These are phyloP conservation scores for Melanerpes aurifrons DNA, from an alignment of 2,113 vertebrate species.

Conservation along the genomic window DNA sequence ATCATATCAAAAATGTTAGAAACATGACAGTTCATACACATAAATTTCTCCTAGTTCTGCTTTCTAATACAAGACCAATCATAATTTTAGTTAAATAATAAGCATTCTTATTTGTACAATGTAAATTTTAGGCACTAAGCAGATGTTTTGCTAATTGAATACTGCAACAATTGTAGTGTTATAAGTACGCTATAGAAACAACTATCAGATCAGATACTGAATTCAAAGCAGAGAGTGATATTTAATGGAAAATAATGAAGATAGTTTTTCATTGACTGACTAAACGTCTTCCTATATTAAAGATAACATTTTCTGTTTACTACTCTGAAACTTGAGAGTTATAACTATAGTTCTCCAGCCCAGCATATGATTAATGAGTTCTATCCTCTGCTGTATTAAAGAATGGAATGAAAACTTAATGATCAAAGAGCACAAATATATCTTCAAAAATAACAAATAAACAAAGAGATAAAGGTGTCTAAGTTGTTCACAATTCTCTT, in stretches of 20 bases:
- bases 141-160: background rate
- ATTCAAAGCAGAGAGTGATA: slow-evolving; percentile 34
- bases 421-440: slow-evolving; percentile 50
- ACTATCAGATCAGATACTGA: slow-evolving; percentile 34
- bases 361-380: slow-evolving; percentile 65
- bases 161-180: background rate
- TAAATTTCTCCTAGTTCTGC: background rate
- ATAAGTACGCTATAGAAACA: background rate
- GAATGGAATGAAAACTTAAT: slow-evolving; percentile 69
- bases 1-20: background rate
- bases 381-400: slow-evolving; percentile 51
- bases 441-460: slow-evolving; percentile 57
- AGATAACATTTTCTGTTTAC: slow-evolving; percentile 53
- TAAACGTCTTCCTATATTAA: slow-evolving; percentile 56
- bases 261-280: slow-evolving; percentile 35
- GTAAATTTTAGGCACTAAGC: background rate
- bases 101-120: background rate
- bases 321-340: slow-evolving; percentile 53
- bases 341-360: background rate
- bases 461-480: slow-evolving; percentile 14
- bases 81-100: background rate
- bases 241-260: slow-evolving; percentile 33
- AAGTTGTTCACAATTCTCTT: slow-evolving; percentile 20
- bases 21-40: background rate
- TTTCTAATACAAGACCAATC: background rate